Percentiles rank a stretch among this genome's conserved stretches.
These are phyloP conservation scores for Quiscalus mexicanus DNA, from an alignment of 2,113 vertebrate genomes.

Conservation along the genomic window DNA sequence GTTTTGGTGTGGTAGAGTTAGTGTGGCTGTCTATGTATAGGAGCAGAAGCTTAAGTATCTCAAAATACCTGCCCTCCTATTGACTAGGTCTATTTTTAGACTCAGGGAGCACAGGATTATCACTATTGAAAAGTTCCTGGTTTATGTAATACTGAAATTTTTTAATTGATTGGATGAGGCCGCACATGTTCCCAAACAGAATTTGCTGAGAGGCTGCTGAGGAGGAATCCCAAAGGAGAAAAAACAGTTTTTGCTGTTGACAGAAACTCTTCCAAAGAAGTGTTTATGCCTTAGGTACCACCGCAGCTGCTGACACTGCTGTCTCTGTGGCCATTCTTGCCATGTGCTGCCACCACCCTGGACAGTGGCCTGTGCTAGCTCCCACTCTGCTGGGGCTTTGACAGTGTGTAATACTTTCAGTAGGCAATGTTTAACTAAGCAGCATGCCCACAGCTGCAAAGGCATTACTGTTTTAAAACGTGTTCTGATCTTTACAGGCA, in stretches of 20 bases:
- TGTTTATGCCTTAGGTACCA: not conserved
- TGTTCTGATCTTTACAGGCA: not conserved
- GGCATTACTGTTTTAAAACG: not conserved
- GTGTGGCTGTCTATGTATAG: not conserved
- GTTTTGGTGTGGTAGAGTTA: not conserved
- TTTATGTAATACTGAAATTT: not conserved
- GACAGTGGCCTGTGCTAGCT: not conserved
- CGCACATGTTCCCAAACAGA: not conserved
- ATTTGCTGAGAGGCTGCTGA: not conserved
- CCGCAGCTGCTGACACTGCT: not conserved
- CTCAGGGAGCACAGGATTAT: not conserved
- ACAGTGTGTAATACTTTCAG: not conserved
- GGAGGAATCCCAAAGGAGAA: not conserved
- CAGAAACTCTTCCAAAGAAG: not conserved
- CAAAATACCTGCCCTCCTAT: not conserved
- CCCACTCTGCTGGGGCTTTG: not conserved
- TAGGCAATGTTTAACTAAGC: not conserved
- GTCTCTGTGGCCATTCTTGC: conserved; percentile 6
- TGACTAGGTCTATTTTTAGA: conserved; percentile 9
- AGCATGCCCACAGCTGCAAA: not conserved
- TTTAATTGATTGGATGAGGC: not conserved
- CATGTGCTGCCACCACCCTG: not conserved
- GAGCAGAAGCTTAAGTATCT: not conserved
- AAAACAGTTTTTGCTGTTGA: not conserved
- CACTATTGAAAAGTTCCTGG: not conserved